phyloP scores from a whole-genome alignment of 2,797 vertebrate genomes.

The Caiman crocodilus region DNA sequence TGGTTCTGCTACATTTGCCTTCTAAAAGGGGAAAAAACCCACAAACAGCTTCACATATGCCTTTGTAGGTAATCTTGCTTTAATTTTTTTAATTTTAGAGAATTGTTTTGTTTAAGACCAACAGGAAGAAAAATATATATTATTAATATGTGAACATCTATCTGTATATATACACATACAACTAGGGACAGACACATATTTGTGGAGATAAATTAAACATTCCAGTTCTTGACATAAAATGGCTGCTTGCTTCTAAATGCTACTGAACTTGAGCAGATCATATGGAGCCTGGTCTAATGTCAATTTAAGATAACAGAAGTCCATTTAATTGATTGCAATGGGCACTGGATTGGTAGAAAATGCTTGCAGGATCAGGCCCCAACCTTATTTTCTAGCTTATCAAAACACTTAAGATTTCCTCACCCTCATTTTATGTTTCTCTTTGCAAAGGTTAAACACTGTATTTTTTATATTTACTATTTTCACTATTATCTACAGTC shows the following conservation, averaged over 20 bases:
- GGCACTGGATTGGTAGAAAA: neutral
- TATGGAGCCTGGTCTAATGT: neutral
- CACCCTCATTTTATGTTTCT: neutral
- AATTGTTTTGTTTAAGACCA: slow-evolving; percentile 33
- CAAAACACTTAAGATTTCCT: neutral
- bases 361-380: neutral
- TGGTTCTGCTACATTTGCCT: neutral
- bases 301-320: neutral
- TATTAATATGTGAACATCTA: neutral
- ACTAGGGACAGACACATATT: neutral
- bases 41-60: neutral
- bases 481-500: neutral
- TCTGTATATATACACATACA: neutral
- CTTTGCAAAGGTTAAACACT: slow-evolving; percentile 32
- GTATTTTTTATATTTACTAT: neutral
- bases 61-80: neutral
- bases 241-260: neutral
- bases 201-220: neutral
- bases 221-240: neutral
- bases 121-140: neutral
- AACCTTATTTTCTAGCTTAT: neutral
- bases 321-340: neutral
- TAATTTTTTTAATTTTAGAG: neutral
- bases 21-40: neutral
- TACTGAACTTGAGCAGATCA: neutral